Evolutionary conservation across 2,113 vertebrate genomes (phyloP), one percentile per base, ranked within the genome.

Genomic region (Ursus arctos): DNA sequence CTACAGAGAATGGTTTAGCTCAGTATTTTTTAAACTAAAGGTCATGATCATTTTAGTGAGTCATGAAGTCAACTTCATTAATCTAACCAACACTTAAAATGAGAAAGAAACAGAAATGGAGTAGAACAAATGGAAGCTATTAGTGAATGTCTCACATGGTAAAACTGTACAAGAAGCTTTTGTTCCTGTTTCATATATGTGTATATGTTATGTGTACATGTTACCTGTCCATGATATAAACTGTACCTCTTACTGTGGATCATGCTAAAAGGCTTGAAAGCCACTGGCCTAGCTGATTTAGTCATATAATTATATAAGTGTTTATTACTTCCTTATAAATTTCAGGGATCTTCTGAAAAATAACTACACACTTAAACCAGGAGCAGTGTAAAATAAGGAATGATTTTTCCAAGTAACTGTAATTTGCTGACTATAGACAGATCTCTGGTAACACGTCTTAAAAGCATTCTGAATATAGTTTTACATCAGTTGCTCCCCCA

Each of bases 11-110:
- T 19, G 33, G 24, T 43, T 95, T 83, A 83, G 67, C 53, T 47
- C 15, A 40, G 14, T 88, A 5, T 57, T 91, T 91, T 96, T 90
- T 95, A 91, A 97, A 49, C 59, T 92, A 92, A 97, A 95, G 69
- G 76, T 95, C 76, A 96, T 12, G 33, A 88, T 26, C 28, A 21
- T 43, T 43, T 88, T 82, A 83, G 83, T 91, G 43, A 97, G 43
- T 93, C 43, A 93, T 91, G 55, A 97, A 95, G 88, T 95, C 96
- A 93, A 69, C 53, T 91, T 81, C 76, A 82, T 40, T 95, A 86
- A 33, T 92, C 57, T 85, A 81, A 89, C 26, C 12, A 76, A 88
- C 4, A 81, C 13, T 55, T 96, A 76, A 55, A 96, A 87, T 96
- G 47, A 95, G 26, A 93, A 91, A 51, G 14, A 84, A 84, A 93